Base-by-base conservation (phyloP, 2,113 vertebrate genomes). In the Plecotus auritus region DNA sequence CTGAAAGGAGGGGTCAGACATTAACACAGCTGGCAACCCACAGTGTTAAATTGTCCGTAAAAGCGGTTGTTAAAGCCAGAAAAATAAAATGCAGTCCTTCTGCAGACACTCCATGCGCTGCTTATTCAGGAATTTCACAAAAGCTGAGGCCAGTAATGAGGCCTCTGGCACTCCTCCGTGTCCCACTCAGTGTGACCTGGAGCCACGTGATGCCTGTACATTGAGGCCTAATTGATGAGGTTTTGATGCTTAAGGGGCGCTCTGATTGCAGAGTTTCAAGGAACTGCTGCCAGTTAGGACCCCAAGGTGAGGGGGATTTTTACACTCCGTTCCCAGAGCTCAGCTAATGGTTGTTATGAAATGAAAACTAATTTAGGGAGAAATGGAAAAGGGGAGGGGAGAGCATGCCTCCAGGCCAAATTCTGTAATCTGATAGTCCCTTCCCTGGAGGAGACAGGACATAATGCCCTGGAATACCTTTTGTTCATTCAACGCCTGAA, bases 161-260 rank as follows among this genome's bases (percentile, higher is more conserved):
- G 97, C 97, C 95, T 95, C 97, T 91, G 96, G 97, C 97, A 94
- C 95, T 98, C 98, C 97, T 95, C 66, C 0, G 35, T 9, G 45
- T 72, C 90, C 49, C 3, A 26, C 96, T 88, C 95, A 76, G 92
- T 20, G 56, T 81, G 93, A 76, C 91, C 86, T 5, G 17, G 26
- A 93, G 87, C 97, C 97, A 37, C 73, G 91, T 97, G 97, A 93
- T 93, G 94, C 95, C 87, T 81, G 93, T 97, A 95, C 91, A 78
- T 78, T 94, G 97, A 96, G 93, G 74, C 93, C 96, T 98, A 98
- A 98, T 97, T 98, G 98, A 98, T 98, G 96, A 97, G 97, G 96
- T 98, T 98, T 97, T 98, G 96, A 97, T 97, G 98, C 96, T 85
- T 94, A 92, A 97, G 96, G 95, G 96, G 92, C 86, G 47, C 66